Evolutionary conservation across 2,888 invertebrate genomes (phyloP).

Genomic region (Drosophila neotestacea): DNA sequence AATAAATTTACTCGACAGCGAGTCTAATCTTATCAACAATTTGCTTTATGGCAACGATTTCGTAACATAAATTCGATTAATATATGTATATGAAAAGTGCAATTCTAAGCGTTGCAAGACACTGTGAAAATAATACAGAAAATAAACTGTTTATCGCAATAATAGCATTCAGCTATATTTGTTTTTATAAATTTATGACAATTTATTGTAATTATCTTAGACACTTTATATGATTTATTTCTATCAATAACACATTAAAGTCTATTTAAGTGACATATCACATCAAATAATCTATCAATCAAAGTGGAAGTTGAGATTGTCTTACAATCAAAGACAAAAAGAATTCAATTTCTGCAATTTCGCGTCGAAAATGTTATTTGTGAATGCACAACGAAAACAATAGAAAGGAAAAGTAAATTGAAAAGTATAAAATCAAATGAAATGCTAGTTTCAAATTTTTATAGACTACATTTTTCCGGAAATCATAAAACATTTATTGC

Average conservation of each 20-base stretch:
- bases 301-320: neutral
- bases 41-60: conserved; percentile 3
- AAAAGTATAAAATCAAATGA: conserved; percentile 16
- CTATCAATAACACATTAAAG: neutral
- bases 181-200: too few species aligned
- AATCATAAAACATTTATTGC: conserved; percentile 30
- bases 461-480: conserved; percentile 18
- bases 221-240: neutral
- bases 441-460: conserved; percentile 1
- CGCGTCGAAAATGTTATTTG: neutral
- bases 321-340: neutral
- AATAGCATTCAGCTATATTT: too few species aligned
- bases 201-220: neutral
- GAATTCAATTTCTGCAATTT: neutral
- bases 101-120: neutral
- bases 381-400: neutral
- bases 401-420: conserved; percentile 7
- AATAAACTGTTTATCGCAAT: neutral
- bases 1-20: neutral
- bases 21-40: conserved; percentile 12
- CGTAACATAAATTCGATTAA: neutral
- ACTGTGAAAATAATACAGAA: neutral
- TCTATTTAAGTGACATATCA: neutral
- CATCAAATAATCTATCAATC: neutral
- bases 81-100: neutral